phyloP scores from a whole-genome alignment of 2,113 vertebrate species.

The Podocnemis expansa region DNA sequence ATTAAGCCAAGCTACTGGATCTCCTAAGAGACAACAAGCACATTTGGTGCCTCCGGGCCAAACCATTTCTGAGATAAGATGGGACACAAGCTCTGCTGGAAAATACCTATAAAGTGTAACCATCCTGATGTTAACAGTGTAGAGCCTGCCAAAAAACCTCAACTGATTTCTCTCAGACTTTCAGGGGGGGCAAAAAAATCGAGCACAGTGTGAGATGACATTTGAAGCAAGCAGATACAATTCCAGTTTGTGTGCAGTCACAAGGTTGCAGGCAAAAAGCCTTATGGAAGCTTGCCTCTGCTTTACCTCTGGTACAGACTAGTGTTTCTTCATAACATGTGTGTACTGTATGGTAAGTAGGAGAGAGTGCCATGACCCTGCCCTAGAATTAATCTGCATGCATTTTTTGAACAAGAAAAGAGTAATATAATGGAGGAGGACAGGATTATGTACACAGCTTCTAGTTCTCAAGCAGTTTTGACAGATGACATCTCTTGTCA shows the following conservation, averaged over 20 bases:
- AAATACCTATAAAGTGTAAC: not conserved
- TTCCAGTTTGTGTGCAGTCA: not conserved
- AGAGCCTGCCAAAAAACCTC: not conserved
- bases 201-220: not conserved
- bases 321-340: not conserved
- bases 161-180: not conserved
- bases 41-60: not conserved
- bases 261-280: not conserved
- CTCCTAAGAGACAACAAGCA: not conserved
- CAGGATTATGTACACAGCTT: not conserved
- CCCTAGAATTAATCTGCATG: not conserved
- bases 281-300: not conserved
- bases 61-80: not conserved
- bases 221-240: not conserved
- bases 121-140: not conserved
- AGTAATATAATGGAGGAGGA: not conserved
- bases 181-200: not conserved
- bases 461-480: not conserved
- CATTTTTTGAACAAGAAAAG: not conserved
- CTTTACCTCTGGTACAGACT: not conserved
- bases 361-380: not conserved
- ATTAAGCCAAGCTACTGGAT: not conserved
- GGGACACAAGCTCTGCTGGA: not conserved
- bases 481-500: not conserved
- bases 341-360: fast-evolving